phyloP scores from a whole-genome alignment of 2,888 invertebrate genomes.

The Lottia scabra region DNA sequence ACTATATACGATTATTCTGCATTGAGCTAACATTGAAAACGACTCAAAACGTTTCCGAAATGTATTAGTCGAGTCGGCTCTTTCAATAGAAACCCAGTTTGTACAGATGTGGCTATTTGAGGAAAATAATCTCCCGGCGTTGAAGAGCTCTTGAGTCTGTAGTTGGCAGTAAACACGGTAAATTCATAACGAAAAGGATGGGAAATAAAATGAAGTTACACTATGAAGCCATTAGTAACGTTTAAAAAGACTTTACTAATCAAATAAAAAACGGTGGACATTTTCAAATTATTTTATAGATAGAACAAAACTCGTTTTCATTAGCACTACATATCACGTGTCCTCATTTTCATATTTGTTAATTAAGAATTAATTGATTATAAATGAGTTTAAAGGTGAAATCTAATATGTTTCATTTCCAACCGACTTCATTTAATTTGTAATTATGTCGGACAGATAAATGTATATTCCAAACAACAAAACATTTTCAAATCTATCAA shows the following conservation, averaged over 20 bases:
- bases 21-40: conserved; percentile 10
- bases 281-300: conserved; percentile 16
- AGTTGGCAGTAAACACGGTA: conserved; percentile 25
- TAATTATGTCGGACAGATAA: no score
- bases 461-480: no score
- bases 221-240: conserved; percentile 28
- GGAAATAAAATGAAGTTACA: conserved; percentile 43
- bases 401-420: no score
- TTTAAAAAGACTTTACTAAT: conserved; percentile 35
- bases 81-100: conserved; percentile 9
- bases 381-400: no score
- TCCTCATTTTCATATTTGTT: no score
- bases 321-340: background rate
- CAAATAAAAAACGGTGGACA: conserved; percentile 25
- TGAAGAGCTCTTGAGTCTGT: conserved; percentile 11
- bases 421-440: no score
- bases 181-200: conserved; percentile 28
- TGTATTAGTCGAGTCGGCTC: conserved; percentile 19
- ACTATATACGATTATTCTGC: conserved; percentile 18
- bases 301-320: background rate
- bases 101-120: conserved; percentile 15
- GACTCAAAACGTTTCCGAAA: conserved; percentile 26
- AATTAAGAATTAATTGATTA: no score
- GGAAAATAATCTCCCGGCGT: conserved; percentile 14
- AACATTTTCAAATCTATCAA: no score